Conservation (phyloP, 2,888 invertebrate species). For the Drosophila meridionalis region DNA sequence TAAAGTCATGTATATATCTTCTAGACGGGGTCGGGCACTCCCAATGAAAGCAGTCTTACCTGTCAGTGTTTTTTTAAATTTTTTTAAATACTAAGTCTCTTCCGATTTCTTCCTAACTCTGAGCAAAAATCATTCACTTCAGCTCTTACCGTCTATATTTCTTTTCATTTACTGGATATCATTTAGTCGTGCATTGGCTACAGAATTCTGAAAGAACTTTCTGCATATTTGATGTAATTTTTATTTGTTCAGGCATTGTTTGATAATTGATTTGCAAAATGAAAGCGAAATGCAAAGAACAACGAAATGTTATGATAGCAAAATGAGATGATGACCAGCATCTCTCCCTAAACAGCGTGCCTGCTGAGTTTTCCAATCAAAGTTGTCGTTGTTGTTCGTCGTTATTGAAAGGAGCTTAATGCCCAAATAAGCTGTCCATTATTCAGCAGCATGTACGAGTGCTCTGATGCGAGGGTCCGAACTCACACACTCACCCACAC, state of each 20-base stretch:
- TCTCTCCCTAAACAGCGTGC: not conserved
- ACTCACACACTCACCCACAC: constrained; percentile 1
- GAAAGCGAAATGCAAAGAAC: constrained; percentile 43
- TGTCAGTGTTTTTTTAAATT: not conserved
- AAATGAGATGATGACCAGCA: constrained; percentile 61
- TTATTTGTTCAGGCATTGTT: constrained; percentile 48
- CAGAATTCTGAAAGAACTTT: constrained; percentile 11
- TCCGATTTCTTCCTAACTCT: too few species aligned
- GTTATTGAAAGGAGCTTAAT: constrained; percentile 78
- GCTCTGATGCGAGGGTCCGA: constrained; percentile 15
- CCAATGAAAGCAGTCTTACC: not conserved
- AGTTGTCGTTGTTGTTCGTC: constrained; percentile 71
- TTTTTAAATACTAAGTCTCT: not conserved
- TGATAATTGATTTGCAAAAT: constrained; percentile 65
- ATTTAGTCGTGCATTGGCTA: not conserved
- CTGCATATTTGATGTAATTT: constrained; percentile 35
- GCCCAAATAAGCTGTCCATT: constrained; percentile 79
- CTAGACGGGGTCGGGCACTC: not conserved
- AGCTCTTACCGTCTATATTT: not conserved
- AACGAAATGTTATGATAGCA: constrained; percentile 57
- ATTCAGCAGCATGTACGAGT: constrained; percentile 71
- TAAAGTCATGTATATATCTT: not conserved
- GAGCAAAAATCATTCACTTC: not conserved
- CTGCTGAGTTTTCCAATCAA: constrained; percentile 74
- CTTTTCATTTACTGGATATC: not conserved